Evolutionary conservation across 2,888 invertebrate genomes (phyloP), one percentile per base, ranked within the genome.

Genomic region (Coleophora flavipennella): DNA sequence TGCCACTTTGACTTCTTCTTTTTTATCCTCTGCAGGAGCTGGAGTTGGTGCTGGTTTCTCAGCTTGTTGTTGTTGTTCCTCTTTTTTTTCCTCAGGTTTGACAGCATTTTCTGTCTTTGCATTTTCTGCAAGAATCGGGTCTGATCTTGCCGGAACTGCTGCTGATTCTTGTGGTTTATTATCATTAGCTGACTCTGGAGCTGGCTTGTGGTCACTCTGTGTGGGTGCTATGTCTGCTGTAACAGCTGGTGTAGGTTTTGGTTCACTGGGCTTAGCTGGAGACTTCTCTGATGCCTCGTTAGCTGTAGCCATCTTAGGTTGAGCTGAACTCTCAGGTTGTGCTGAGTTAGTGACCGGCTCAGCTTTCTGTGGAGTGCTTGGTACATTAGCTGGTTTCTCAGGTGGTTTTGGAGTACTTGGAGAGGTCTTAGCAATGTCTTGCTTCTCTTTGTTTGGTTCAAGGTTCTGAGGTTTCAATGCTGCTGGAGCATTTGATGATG

Each of bases 331-430:
- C 37, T 78, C 79, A 3, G 57, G 53, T 39, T 67, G 63, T 29
- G 46, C 59, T 3, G 57, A 58, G 28, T 67, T 48, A 46, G 53
- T 68, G 3, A 65, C 53, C 3, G 63, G 45, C 43, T 80, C 81
- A 26, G 57, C 47, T 51, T 81, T 81, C 39, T 74, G 79, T n/a
- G 74, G 73, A 29, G 75, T 76, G 38, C 50, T 65, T 1, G 67
- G 71, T 8, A 62, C 55, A 55, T 52, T 67, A 25, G 56, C 45
- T 1, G 66, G 65, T 44, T 76, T 76, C 57, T 83, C 84, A 54
- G 81, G 77, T 28, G 84, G 83, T 49, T 80, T 83, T 25, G 79
- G 71, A 42, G 81, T 78, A 59, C 80, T 80, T 2, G 81, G 80
- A 52, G 81, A 77, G 9, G 77, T 77, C 62, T 77, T 81, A 36